phyloP scores from a whole-genome alignment of 2,888 invertebrate species.

The Metopia argyrocephala region DNA sequence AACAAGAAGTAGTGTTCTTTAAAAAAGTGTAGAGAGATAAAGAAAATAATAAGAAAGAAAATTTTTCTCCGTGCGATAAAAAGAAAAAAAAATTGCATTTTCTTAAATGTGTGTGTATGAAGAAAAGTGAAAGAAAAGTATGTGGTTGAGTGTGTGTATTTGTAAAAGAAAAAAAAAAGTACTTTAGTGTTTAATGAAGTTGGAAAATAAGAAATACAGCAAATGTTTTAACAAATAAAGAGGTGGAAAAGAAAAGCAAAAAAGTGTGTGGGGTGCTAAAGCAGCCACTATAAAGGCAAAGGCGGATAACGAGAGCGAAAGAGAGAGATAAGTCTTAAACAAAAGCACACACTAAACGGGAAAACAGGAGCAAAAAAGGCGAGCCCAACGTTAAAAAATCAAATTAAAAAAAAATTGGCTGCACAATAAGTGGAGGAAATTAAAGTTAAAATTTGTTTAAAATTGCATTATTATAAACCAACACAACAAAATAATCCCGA shows the following conservation, averaged over 20 bases:
- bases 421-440: constrained; percentile 5
- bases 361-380: constrained; percentile 62
- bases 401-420: constrained; percentile 10
- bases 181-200: constrained; percentile 41
- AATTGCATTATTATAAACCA: neutral
- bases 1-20: constrained; percentile 25
- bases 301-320: neutral
- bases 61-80: constrained; percentile 57
- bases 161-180: constrained; percentile 65
- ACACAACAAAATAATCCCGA: neutral
- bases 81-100: constrained; percentile 71
- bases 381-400: constrained; percentile 26
- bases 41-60: constrained; percentile 52
- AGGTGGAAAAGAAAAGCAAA: constrained; percentile 54
- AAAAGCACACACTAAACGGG: constrained; percentile 14
- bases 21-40: constrained; percentile 28
- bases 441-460: neutral
- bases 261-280: constrained; percentile 59
- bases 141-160: constrained; percentile 53
- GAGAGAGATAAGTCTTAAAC: constrained; percentile 15
- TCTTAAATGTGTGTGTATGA: constrained; percentile 27
- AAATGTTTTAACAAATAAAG: constrained; percentile 58
- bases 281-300: constrained; percentile 40
- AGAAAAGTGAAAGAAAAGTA: constrained; percentile 61
- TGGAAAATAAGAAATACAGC: constrained; percentile 71